Evolutionary conservation across 35 echinoderm and acorn worm genomes (phyloP).

Genomic region (Hemicentrotus pulcherrimus): DNA sequence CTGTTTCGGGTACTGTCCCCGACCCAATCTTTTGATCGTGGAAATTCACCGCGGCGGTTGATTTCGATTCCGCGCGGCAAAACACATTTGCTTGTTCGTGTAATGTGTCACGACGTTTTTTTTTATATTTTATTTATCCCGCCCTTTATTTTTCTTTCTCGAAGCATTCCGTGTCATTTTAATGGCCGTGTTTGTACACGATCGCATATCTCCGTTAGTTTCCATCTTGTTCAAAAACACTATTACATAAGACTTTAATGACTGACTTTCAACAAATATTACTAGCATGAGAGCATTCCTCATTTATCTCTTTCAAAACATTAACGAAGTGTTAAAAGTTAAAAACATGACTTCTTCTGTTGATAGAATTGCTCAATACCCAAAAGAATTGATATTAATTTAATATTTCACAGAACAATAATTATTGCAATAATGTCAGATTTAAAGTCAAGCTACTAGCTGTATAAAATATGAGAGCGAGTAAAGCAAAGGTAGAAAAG

Average conservation of each 20-base stretch:
- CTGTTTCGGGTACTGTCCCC: neutral
- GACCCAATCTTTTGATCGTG: neutral
- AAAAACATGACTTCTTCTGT: too few relatives aligned
- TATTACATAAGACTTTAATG: neutral
- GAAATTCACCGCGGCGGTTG: neutral
- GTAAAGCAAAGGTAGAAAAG: too few relatives aligned
- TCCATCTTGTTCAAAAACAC: neutral
- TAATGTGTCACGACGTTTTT: neutral
- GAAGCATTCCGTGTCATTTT: neutral
- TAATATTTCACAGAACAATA: too few relatives aligned
- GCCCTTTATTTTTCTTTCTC: neutral
- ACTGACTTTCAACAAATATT: too few relatives aligned
- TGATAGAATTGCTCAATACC: too few relatives aligned
- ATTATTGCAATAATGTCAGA: too few relatives aligned
- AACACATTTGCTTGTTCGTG: neutral
- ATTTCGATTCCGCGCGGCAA: neutral
- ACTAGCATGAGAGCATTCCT: too few relatives aligned
- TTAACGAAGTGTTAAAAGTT: too few relatives aligned
- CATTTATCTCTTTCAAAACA: too few relatives aligned
- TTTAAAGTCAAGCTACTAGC: too few relatives aligned
- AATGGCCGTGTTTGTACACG: neutral
- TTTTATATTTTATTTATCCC: neutral
- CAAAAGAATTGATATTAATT: too few relatives aligned
- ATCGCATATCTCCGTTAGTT: neutral
- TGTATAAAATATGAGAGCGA: too few relatives aligned